These are phyloP conservation scores for Helleia helle DNA, from an alignment of 2,888 invertebrate genomes.

Conservation along the genomic window DNA sequence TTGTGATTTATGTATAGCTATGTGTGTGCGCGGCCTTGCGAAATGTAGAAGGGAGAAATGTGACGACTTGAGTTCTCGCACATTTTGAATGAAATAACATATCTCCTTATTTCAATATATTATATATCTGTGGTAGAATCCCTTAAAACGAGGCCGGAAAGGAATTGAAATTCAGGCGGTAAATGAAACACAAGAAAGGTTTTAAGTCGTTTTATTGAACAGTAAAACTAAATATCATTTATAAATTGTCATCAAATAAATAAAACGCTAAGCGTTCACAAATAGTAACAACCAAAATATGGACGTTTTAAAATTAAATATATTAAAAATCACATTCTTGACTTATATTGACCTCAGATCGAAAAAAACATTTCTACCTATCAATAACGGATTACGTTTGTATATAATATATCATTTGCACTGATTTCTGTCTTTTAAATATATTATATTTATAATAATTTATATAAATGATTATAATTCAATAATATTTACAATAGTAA, in stretches of 20 bases:
- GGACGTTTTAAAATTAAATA: neutral
- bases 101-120: no score
- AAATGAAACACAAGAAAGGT: no score
- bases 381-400: neutral
- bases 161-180: no score
- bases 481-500: slow-evolving; percentile 11
- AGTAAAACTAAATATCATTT: slow-evolving; percentile 9
- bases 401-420: slow-evolving; percentile 1
- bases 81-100: no score
- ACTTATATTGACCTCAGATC: slow-evolving; percentile 1
- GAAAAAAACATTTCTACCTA: slow-evolving; percentile 1
- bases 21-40: no score
- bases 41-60: no score
- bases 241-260: neutral
- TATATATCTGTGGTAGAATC: no score
- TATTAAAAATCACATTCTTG: neutral
- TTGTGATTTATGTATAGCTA: no score
- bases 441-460: neutral
- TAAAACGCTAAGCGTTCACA: slow-evolving; percentile 11
- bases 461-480: neutral
- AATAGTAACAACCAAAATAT: slow-evolving; percentile 1
- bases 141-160: no score
- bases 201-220: slow-evolving; percentile 5
- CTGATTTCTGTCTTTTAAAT: neutral
- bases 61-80: no score